Evolutionary conservation across 2,113 vertebrate genomes (phyloP), one percentile per base, ranked within the genome.

Genomic region (Callipepla californica): DNA sequence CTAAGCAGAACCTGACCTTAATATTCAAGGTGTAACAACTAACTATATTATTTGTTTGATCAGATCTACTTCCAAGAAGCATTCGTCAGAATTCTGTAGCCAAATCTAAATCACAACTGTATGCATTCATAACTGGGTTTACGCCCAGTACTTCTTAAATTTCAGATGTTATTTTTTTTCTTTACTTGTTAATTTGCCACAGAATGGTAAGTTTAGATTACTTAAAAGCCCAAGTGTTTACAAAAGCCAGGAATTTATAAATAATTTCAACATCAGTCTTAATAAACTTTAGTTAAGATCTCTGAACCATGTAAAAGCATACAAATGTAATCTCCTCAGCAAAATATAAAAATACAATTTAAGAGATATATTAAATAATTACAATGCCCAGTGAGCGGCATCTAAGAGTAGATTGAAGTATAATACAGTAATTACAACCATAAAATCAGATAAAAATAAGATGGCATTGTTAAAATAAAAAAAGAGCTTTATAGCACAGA

Each of bases 381-480:
- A 78, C 18, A 89, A 78, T 59, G 38, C 34, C 63, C 61, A 86
- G 32, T 65, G 74, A 92, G 72, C 28, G 70, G 34, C 61, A 92
- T 22, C 86, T 92, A 81, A 8, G 69, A 93, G 19, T 81, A 62
- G 65, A 86, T 90, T 91, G 78, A 90, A 84, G 44, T 87, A 84
- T 30, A 92, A 87, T 28, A 68, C 32, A 40, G 51, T 72, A 91
- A 93, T 93, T 89, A 78, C 53, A 90, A 76, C n/a, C 44, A 75
- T 68, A 92, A 93, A 89, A 93, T 87, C 80, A 89, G 73, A 93
- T 89, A 51, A 84, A 80, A 90, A 78, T 78, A 92, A 90, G 61
- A 84, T 51, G 34, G 28, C 42, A 89, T 95, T 80, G n/a, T 90
- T 92, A 86, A 74, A 92, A 88, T 69, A 59, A 90, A 77, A 76